Evolutionary conservation across 2,888 invertebrate genomes (phyloP), one percentile per base, ranked within the genome.

Genomic region (Ophion ventricosus): DNA sequence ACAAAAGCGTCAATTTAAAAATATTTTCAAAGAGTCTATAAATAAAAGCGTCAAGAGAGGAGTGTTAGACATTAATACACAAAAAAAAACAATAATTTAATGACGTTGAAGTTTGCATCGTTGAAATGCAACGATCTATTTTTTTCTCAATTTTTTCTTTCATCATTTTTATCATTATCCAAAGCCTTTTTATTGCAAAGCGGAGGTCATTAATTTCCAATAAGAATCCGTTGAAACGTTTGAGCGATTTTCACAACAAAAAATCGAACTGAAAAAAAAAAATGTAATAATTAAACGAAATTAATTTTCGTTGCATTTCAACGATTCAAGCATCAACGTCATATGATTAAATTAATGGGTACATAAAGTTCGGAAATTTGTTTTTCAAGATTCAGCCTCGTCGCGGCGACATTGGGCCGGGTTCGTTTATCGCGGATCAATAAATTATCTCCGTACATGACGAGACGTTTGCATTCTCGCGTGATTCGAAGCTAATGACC

Each of bases 401-500:
- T 64, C 75, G 63, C 43, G 29, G 43, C 57, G 76, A 66, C 72
- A 75, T 72, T 74, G 84, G 49, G 17, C 66, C 17, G 79, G 20
- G 43, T 82, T 57, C 29, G 59, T 67, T 79, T 73, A 82, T 84
- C 75, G 23, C 69, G 43, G 43, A 2, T 43, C 14, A 25, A 20
- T 49, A 29, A 49, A 54, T 59, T 67, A 79, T 64, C 17, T 59
- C 10, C 67, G 25, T 20, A 61, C 67, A 63, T 26, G 43, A 43
- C 67, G 72, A 43, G 20, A 17, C 11, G 57, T 54, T 59, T 49
- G n/a, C n/a, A 57, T 67, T 76, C n/a, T 54, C 82, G 61, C 76
- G 82, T 80, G 84, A 82, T 84, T 72, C 72, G 57, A 49, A 43
- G 75, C 74, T 61, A 67, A 84, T 82, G 75, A 70, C 54, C 57